Percentiles rank a stretch among this genome's conserved stretches.
Conservation (phyloP, 2,113 vertebrate genomes). For the Phalacrocorax carbo region DNA sequence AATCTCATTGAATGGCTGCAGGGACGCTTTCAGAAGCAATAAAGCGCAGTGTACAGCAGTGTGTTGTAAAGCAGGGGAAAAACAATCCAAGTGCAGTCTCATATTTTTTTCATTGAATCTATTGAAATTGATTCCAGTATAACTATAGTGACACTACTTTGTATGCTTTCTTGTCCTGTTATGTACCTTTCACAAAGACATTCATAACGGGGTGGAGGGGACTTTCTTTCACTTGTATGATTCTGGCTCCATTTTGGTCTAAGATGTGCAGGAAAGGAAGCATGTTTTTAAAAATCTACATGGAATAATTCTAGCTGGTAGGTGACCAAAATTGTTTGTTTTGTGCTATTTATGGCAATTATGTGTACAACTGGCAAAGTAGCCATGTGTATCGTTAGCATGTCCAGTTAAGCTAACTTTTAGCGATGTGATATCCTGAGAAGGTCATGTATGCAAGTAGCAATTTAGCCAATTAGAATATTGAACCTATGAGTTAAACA, state of each 20-base stretch:
- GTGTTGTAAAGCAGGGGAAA: neutral
- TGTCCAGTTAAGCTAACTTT: neutral
- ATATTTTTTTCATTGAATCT: neutral
- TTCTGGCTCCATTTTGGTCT: neutral
- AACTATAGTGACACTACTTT: neutral
- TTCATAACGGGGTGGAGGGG: too few species aligned
- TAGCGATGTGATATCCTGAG: neutral
- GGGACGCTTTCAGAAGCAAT: slow-evolving; percentile 27
- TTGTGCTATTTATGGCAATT: neutral
- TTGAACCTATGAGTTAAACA: neutral
- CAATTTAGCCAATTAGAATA: neutral
- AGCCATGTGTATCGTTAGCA: rapidly evolving
- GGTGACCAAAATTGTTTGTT: neutral
- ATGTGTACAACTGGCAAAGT: neutral
- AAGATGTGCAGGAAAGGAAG: neutral
- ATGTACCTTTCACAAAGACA: neutral
- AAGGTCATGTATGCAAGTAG: neutral
- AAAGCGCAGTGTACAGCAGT: neutral
- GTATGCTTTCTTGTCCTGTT: neutral
- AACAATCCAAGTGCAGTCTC: neutral
- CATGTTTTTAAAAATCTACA: neutral
- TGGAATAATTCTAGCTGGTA: neutral
- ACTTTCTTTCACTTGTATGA: neutral
- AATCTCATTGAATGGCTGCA: neutral
- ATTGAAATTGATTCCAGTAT: neutral